phyloP scores from a whole-genome alignment of 2,797 vertebrate species.

The Acanthurus lineatus region DNA sequence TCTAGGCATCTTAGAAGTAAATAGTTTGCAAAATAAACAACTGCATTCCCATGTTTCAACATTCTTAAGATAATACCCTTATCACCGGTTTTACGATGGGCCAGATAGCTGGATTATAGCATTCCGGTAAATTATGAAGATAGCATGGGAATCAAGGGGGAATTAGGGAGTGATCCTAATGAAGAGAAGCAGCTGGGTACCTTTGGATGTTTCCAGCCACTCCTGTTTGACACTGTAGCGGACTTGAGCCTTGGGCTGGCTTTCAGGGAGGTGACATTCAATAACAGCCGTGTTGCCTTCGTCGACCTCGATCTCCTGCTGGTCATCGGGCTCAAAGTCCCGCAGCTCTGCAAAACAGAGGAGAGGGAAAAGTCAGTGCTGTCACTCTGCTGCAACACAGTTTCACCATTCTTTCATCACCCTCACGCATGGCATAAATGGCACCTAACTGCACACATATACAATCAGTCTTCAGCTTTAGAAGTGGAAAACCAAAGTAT shows the following conservation, averaged over 20 bases:
- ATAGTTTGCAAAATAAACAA: constrained; percentile 80
- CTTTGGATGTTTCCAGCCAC: constrained; percentile 97
- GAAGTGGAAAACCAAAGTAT: constrained; percentile 58
- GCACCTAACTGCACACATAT: constrained; percentile 50
- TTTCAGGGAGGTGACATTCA: constrained; percentile 96
- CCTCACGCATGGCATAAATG: constrained; percentile 48
- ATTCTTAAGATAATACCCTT: constrained; percentile 80
- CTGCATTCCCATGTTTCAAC: constrained; percentile 79
- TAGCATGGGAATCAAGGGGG: constrained; percentile 47
- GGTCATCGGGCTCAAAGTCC: constrained; percentile 94
- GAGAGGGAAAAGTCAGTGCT: constrained; percentile 15
- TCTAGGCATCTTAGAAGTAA: constrained; percentile 78
- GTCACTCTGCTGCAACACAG: constrained; percentile 23
- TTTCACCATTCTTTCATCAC: constrained; percentile 38
- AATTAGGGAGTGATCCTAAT: constrained; percentile 21
- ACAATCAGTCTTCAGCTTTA: constrained; percentile 51
- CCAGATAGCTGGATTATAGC: constrained; percentile 69
- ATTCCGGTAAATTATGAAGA: constrained; percentile 73
- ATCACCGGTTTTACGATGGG: constrained; percentile 69
- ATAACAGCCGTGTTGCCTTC: constrained; percentile 98
- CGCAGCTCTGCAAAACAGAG: constrained; percentile 89
- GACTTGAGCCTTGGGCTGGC: constrained; percentile 98
- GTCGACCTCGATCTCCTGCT: constrained; percentile 97
- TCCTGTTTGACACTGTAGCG: constrained; percentile 98
- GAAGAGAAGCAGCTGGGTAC: constrained; percentile 73